Evolutionary conservation across 2,113 vertebrate genomes (phyloP), one percentile per base, ranked within the genome.

Genomic region (Cryptoleucopteryx plumbea): DNA sequence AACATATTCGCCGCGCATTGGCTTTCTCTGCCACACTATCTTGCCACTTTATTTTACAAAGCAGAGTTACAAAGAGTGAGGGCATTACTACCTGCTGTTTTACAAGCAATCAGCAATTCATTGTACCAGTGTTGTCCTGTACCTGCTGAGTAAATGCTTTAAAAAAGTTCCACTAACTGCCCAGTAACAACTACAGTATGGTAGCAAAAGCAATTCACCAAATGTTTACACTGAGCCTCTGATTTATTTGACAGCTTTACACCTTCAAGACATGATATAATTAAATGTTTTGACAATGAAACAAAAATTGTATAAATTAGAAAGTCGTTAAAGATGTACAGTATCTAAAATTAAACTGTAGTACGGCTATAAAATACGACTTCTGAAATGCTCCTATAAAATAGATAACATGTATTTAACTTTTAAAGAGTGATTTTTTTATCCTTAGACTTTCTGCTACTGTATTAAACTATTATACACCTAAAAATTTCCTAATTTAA

Each of bases 191-290:
- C 95, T 95, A 90, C 56, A 68, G 95, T 96, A 88, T 96, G 97
- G 98, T 98, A 98, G 98, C 98, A 94, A 94, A 96, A 97, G 95
- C 97, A 98, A 98, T 98, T 98, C 95, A 88, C 95, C 74, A 82
- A 98, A 98, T 98, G 98, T 98, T 99, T 99, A 98, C 85, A 95
- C 97, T 88, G 95, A 98, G 97, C 94, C 96, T 95, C 88, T 91
- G 98, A 98, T 98, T 98, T 99, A 99, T 99, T 98, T 99, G 98
- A 98, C 98, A 99, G 98, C 95, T 98, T 98, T 99, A 98, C 98
- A 98, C 98, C 98, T 98, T 98, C 98, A 91, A 98, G 98, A 97
- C 97, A 98, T 97, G 97, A 98, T 98, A 98, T 98, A 98, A 98
- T 98, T 98, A 98, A 98, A 98, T 98, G 98, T 98, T 98, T 98